Conservation (phyloP, 2,113 vertebrate species). For the Chloropsis cyanopogon region DNA sequence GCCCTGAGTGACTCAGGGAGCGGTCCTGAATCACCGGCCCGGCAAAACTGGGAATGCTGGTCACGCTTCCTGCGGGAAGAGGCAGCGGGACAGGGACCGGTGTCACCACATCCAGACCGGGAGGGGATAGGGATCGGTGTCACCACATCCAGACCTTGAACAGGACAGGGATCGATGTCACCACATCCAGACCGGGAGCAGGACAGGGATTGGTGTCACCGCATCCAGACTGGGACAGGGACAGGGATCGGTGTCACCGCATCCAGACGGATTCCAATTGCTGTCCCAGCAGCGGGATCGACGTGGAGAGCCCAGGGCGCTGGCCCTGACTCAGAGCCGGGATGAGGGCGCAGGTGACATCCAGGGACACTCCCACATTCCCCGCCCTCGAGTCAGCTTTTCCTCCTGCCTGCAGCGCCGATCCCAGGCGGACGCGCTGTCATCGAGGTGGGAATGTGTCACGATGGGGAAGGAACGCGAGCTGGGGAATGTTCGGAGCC, state of each 20-base stretch:
- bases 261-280: rapidly evolving
- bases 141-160: too few species aligned
- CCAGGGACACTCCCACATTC: rapidly evolving
- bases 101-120: neutral
- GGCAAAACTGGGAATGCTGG: neutral
- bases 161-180: too few species aligned
- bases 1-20: neutral
- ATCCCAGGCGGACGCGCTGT: neutral
- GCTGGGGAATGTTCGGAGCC: rapidly evolving
- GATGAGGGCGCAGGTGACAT: neutral
- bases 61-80: neutral
- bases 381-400: neutral
- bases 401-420: neutral
- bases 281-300: neutral
- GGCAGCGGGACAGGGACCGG: neutral
- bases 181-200: too few species aligned
- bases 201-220: too few species aligned
- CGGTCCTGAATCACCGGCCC: neutral
- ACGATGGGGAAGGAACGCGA: neutral
- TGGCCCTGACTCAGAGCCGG: neutral
- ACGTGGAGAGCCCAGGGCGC: rapidly evolving
- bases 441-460: rapidly evolving
- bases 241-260: too few species aligned
- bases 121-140: too few species aligned
- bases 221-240: too few species aligned